Conservation (phyloP, 2,888 invertebrate genomes). For the Thereva nobilitata region DNA sequence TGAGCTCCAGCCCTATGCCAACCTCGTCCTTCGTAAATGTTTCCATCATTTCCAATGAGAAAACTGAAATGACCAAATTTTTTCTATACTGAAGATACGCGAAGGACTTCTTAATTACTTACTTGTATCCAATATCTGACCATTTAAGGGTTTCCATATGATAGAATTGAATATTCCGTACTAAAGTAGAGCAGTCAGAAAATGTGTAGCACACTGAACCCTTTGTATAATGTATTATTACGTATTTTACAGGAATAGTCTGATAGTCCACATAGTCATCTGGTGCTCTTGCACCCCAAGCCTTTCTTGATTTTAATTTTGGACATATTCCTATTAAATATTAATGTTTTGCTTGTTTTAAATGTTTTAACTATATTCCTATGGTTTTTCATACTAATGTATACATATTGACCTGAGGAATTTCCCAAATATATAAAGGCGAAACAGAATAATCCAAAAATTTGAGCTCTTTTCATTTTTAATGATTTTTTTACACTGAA, state of each 20-base stretch:
- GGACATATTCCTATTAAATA: constrained; percentile 55
- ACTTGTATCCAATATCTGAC: constrained; percentile 65
- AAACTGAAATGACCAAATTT: constrained; percentile 55
- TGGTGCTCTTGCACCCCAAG: constrained; percentile 65
- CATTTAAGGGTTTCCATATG: constrained; percentile 61
- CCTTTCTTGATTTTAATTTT: constrained; percentile 61
- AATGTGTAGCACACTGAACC: constrained; percentile 59
- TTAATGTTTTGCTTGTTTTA: no score
- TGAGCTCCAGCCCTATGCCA: constrained; percentile 68
- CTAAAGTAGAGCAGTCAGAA: constrained; percentile 57
- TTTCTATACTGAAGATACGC: neutral
- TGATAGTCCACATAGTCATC: constrained; percentile 62
- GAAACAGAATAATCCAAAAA: no score
- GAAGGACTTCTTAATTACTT: constrained; percentile 41
- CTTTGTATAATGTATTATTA: constrained; percentile 65
- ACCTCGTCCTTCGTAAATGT: constrained; percentile 68
- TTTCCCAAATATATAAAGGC: no score
- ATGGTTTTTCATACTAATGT: no score
- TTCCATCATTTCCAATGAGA: constrained; percentile 67
- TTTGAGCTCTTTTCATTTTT: no score
- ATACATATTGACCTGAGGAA: no score
- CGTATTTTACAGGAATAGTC: constrained; percentile 62
- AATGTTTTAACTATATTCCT: no score
- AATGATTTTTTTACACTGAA: no score
- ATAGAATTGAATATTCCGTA: constrained; percentile 61